These are phyloP conservation scores for Zoroaster sp. DNA, from an alignment of 53 echinoderm and acorn worm species.

Conservation along the genomic window DNA sequence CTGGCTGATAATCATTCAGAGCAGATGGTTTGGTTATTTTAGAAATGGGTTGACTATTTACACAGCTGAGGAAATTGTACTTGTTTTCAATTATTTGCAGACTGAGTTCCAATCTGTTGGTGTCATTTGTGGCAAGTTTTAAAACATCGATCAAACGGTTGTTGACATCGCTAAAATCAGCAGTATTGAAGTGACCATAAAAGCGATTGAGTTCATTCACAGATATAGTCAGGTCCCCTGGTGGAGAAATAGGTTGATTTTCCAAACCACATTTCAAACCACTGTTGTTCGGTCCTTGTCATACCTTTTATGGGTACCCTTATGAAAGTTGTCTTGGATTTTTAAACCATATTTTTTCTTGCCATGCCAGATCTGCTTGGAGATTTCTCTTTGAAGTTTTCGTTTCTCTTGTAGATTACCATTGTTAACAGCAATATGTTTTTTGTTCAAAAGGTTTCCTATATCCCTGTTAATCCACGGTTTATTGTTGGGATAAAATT, in stretches of 20 bases:
- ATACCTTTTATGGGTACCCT: not conserved
- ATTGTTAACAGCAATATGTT: not conserved
- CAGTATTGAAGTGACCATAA: not conserved
- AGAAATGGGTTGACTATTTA: not conserved
- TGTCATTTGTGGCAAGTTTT: not conserved
- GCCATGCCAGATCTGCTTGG: not conserved
- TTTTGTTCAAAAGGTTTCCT: not conserved
- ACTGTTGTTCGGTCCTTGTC: not conserved
- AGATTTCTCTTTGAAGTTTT: not conserved
- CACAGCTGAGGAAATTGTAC: not conserved
- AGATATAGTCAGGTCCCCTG: not conserved
- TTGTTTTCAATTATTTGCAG: not conserved
- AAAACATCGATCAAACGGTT: too few relatives aligned
- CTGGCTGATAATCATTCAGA: not conserved
- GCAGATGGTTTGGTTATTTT: conserved; percentile 16
- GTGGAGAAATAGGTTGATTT: not conserved
- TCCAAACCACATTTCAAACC: not conserved
- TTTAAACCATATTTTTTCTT: not conserved
- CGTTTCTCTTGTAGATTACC: not conserved
- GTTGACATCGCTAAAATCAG: not conserved
- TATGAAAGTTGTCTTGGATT: not conserved
- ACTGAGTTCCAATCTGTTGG: not conserved
- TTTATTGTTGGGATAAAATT: not conserved
- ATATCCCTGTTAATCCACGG: not conserved
- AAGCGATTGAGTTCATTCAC: conserved; percentile 3